Percentiles rank a stretch among this genome's conserved stretches.
phyloP scores from a whole-genome alignment of 2,888 invertebrate species.

The Drosophila yooni region DNA sequence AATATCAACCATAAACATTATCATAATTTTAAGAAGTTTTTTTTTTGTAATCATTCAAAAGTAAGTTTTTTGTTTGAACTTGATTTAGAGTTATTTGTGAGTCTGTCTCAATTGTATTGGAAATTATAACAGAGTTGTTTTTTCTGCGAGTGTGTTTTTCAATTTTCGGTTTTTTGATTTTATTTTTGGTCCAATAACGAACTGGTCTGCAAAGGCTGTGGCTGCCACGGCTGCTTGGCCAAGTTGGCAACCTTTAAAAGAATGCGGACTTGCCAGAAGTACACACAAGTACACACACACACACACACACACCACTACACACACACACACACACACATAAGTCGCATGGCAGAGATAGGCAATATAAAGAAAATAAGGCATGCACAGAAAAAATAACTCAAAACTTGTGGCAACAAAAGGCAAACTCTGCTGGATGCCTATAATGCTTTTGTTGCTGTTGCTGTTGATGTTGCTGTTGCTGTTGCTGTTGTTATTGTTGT shows the following conservation, averaged over 20 bases:
- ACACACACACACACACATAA: slow-evolving; percentile 4
- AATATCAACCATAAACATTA: neutral
- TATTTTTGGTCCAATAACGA: slow-evolving; percentile 49
- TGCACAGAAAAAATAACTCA: slow-evolving; percentile 75
- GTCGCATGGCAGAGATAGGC: slow-evolving; percentile 52
- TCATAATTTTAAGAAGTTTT: neutral
- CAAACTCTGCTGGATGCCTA: slow-evolving; percentile 63
- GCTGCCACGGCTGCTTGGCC: slow-evolving; percentile 49
- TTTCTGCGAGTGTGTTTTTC: neutral
- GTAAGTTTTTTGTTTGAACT: too few species aligned
- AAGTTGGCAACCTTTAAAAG: slow-evolving; percentile 84
- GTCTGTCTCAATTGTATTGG: too few species aligned
- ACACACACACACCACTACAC: slow-evolving; percentile 3
- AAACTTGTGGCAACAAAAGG: slow-evolving; percentile 75
- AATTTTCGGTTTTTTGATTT: slow-evolving; percentile 38
- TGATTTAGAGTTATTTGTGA: too few species aligned
- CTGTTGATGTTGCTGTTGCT: slow-evolving; percentile 16
- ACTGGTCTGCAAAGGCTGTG: slow-evolving; percentile 62
- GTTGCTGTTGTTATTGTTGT: slow-evolving; percentile 14
- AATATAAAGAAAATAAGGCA: slow-evolving; percentile 62
- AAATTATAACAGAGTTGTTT: neutral
- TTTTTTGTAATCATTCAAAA: neutral
- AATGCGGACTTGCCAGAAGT: slow-evolving; percentile 83
- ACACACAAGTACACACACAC: slow-evolving; percentile 43
- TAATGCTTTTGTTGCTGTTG: slow-evolving; percentile 32